Conservation (phyloP, 2,113 vertebrate species). For the Poecile atricapillus region DNA sequence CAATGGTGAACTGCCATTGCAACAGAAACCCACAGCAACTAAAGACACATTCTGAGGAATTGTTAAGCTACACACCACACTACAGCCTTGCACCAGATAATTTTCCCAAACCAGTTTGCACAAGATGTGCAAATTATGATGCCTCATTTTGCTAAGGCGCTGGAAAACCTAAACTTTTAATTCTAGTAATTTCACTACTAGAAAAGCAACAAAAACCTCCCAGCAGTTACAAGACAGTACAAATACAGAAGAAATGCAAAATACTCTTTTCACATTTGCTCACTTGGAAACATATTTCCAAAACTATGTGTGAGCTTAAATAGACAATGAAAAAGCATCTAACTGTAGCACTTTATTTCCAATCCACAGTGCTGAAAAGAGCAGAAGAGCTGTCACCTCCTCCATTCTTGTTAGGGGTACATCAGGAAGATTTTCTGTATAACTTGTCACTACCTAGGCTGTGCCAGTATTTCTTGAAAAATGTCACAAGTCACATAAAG, state of each 20-base stretch:
- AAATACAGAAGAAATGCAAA: not conserved
- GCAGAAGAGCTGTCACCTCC: not conserved
- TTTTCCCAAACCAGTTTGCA: not conserved
- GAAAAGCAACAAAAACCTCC: not conserved
- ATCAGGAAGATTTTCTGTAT: not conserved
- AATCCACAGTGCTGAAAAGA: not conserved
- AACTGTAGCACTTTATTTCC: not conserved
- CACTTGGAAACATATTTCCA: not conserved
- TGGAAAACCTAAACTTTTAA: not conserved
- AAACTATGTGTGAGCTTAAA: not conserved
- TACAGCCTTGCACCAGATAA: not conserved
- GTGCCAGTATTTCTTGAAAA: not conserved
- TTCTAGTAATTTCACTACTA: not conserved
- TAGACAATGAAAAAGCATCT: not conserved
- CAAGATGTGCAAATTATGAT: not conserved
- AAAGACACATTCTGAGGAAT: not conserved
- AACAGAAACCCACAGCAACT: not conserved
- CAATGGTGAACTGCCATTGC: not conserved
- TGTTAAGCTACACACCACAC: not conserved
- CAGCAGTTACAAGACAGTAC: not conserved
- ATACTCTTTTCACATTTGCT: not conserved
- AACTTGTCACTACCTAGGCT: not conserved
- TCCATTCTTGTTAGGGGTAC: not conserved
- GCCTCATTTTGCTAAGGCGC: not conserved
- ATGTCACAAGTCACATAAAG: not conserved